phyloP scores from a whole-genome alignment of 1,140 invertebrate species.

The Tetragnatha versicolor region DNA sequence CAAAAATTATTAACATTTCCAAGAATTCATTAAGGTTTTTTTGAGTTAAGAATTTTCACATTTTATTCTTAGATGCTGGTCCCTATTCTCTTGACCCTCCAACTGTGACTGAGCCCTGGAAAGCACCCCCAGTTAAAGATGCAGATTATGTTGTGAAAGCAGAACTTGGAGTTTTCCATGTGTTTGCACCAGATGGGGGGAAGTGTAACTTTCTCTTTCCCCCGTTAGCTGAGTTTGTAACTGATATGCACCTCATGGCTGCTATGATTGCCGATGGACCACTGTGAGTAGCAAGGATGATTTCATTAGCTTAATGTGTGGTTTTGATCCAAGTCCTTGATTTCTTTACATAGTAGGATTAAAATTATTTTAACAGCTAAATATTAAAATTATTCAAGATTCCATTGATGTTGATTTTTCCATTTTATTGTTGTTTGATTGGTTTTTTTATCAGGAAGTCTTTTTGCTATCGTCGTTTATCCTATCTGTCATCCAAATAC shows the following conservation, averaged over 20 bases:
- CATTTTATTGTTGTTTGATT: not conserved
- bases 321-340: too few relatives aligned
- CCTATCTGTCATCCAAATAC: slow-evolving; percentile 95
- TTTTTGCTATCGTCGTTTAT: slow-evolving; percentile 95
- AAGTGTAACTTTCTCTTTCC: slow-evolving; percentile 77
- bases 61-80: too few relatives aligned
- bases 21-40: too few relatives aligned
- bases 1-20: too few relatives aligned
- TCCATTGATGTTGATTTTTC: not conserved
- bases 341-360: too few relatives aligned
- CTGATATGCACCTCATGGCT: slow-evolving; percentile 87
- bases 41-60: too few relatives aligned
- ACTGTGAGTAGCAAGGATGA: too few relatives aligned
- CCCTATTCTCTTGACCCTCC: slow-evolving; percentile 77
- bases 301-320: too few relatives aligned
- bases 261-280: slow-evolving; percentile 96
- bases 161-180: slow-evolving; percentile 82
- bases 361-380: not conserved
- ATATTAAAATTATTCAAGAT: not conserved
- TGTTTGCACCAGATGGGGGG: slow-evolving; percentile 70
- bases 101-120: slow-evolving; percentile 80
- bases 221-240: slow-evolving; percentile 77
- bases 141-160: slow-evolving; percentile 76
- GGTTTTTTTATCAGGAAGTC: slow-evolving; percentile 78
- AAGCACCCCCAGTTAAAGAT: slow-evolving; percentile 73